Conservation (phyloP, 1,140 invertebrate species). For the Cephus cinctus region DNA sequence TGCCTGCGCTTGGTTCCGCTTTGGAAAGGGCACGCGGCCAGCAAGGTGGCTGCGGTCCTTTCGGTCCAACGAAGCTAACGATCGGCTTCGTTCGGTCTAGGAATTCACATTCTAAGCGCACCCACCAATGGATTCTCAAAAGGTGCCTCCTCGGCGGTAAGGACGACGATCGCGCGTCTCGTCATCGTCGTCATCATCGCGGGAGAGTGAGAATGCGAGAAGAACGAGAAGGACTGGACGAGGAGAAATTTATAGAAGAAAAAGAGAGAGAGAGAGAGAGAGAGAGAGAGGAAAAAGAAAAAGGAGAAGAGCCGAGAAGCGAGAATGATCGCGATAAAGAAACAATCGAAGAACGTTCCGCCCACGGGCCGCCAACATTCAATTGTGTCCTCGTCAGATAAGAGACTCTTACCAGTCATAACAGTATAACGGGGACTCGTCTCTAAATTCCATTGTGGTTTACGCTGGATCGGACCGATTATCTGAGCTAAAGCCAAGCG, state of each 20-base stretch:
- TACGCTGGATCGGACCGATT: not conserved
- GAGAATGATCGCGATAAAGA: constrained; percentile 48
- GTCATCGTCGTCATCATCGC: constrained; percentile 10
- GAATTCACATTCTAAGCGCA: constrained; percentile 47
- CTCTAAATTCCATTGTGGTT: not conserved
- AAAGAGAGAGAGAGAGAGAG: constrained; percentile 12
- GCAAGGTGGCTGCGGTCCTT: no score
- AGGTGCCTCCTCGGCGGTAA: no score
- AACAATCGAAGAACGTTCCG: constrained; percentile 45
- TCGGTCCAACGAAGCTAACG: constrained; percentile 44
- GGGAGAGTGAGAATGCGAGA: constrained; percentile 10
- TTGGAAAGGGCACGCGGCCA: no score
- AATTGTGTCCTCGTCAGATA: constrained; percentile 24
- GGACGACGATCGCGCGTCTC: constrained; percentile 15
- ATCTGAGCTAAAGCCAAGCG: not conserved
- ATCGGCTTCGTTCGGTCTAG: constrained; percentile 42
- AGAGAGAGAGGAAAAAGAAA: constrained; percentile 4
- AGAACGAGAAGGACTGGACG: constrained; percentile 8
- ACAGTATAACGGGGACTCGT: not conserved
- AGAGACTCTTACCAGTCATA: not conserved
- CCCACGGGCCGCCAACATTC: constrained; percentile 41
- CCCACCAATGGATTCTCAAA: no score
- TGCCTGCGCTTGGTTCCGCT: no score
- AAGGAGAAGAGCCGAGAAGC: constrained; percentile 23
- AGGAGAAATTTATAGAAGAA: constrained; percentile 11